Evolutionary conservation across 2,797 vertebrate genomes (phyloP).

Genomic region (Tangara arthus): DNA sequence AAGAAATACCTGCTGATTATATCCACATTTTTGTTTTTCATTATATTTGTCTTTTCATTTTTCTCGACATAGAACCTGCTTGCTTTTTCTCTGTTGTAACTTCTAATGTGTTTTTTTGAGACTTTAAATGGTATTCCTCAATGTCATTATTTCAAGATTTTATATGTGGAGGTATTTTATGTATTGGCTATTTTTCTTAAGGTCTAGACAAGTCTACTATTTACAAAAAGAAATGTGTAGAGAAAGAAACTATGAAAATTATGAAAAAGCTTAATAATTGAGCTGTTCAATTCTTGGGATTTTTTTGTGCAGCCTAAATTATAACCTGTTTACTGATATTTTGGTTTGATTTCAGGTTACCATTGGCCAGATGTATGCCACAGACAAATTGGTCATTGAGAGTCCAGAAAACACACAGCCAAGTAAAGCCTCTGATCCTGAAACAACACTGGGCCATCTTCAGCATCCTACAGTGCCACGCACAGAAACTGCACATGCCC

Average conservation of each 20-base stretch:
- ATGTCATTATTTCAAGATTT: neutral
- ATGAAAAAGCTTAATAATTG: neutral
- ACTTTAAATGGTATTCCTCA: neutral
- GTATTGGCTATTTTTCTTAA: neutral
- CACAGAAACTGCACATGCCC: neutral
- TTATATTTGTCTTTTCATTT: neutral
- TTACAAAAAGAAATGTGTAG: neutral
- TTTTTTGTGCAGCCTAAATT: neutral
- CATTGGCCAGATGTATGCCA: constrained; percentile 75
- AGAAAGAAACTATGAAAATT: neutral
- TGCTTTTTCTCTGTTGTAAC: neutral
- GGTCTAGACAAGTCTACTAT: neutral
- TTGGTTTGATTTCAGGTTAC: constrained; percentile 74
- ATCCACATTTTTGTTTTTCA: neutral
- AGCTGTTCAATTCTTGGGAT: neutral
- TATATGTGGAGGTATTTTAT: neutral
- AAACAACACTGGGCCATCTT: constrained; percentile 38
- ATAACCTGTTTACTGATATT: neutral
- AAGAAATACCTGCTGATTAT: neutral
- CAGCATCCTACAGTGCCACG: constrained; percentile 48
- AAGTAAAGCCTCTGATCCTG: neutral
- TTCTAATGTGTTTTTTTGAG: neutral
- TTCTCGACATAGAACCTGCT: neutral
- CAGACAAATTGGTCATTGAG: constrained; percentile 79
- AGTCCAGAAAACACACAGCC: constrained; percentile 57